Conservation (phyloP, 2,797 vertebrate species). For the Dicrostonyx torquatus region DNA sequence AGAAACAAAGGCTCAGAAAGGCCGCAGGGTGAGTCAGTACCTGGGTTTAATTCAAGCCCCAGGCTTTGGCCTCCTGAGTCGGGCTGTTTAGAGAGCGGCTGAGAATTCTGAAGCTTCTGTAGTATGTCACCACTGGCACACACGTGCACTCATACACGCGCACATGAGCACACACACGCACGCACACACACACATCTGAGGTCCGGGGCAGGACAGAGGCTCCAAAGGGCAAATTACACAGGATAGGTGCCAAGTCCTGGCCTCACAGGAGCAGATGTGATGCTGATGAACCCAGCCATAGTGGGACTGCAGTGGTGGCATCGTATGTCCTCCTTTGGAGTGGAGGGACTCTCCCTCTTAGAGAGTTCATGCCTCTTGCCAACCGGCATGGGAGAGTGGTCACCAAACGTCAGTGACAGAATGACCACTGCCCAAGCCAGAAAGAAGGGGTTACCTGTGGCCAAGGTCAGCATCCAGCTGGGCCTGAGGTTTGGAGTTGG, state of each 20-base stretch:
- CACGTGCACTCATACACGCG: neutral
- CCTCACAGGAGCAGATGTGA: fast-evolving
- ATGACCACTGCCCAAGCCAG: neutral
- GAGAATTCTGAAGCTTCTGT: neutral
- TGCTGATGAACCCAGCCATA: neutral
- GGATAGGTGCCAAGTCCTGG: neutral
- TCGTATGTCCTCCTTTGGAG: neutral
- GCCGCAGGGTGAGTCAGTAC: neutral
- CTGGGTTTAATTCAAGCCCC: neutral
- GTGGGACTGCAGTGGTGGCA: neutral
- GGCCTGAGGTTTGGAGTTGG: conserved; percentile 61
- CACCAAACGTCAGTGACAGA: neutral
- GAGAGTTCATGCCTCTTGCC: neutral
- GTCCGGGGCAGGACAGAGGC: neutral
- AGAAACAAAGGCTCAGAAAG: neutral
- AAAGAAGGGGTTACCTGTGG: conserved; percentile 33
- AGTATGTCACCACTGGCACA: neutral
- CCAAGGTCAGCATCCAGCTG: conserved; percentile 31
- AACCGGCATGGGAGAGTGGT: neutral
- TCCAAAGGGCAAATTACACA: neutral
- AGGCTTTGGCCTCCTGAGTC: neutral
- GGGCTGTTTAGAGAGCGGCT: neutral
- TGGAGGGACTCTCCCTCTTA: neutral
- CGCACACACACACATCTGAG: neutral
- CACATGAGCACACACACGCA: neutral